phyloP scores from a whole-genome alignment of 2,113 vertebrate genomes.

The Spilogale gracilis region DNA sequence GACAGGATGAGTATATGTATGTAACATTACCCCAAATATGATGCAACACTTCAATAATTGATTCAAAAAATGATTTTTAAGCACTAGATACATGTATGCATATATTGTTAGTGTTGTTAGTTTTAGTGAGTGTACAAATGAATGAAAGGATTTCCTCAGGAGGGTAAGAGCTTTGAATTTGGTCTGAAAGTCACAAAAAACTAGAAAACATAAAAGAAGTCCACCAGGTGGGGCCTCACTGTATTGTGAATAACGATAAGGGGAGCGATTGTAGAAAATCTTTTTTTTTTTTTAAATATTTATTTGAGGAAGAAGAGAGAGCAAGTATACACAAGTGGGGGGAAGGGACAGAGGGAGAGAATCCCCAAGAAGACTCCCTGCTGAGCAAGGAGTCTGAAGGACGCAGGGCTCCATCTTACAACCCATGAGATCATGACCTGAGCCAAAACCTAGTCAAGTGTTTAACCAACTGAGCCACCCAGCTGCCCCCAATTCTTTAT shows the following conservation, averaged over 20 bases:
- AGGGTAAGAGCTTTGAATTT: not conserved
- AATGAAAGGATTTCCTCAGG: not conserved
- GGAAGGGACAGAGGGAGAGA: no score
- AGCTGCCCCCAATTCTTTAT: not conserved
- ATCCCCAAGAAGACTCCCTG: no score
- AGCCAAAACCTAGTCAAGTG: no score
- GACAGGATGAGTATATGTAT: not conserved
- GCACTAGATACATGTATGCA: not conserved
- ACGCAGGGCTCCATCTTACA: no score
- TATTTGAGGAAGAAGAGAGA: no score
- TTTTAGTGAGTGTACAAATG: not conserved
- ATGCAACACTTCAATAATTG: not conserved
- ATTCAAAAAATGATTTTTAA: not conserved
- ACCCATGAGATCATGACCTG: no score
- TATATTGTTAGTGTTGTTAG: not conserved
- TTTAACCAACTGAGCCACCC: no score
- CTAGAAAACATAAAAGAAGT: not conserved
- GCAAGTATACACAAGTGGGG: no score
- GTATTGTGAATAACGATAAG: not conserved
- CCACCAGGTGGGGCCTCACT: not conserved
- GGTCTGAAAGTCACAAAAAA: not conserved
- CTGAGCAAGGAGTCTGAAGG: no score
- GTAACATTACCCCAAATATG: not conserved
- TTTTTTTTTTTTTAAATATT: no score
- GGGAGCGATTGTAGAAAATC: not conserved